Percentiles rank a stretch among this genome's conserved stretches.
phyloP scores from a whole-genome alignment of 2,888 invertebrate species.

The Quadriops clusia region DNA sequence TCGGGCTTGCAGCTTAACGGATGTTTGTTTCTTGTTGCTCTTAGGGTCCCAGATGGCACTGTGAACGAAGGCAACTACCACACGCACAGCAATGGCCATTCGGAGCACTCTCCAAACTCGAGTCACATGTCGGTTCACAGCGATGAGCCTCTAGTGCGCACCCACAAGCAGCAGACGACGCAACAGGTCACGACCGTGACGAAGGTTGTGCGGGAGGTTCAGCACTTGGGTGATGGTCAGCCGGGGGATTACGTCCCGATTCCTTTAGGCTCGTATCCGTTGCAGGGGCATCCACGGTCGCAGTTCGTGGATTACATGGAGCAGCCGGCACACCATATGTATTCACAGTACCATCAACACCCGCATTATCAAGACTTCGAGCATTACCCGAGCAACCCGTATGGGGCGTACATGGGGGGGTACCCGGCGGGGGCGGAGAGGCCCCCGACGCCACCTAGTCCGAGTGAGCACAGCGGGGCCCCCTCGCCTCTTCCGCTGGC shows the following conservation, averaged over 20 bases:
- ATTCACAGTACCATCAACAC: constrained; percentile 39
- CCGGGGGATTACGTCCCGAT: constrained; percentile 43
- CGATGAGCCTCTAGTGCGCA: constrained; percentile 45
- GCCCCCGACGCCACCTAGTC: constrained; percentile 43
- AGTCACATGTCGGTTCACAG: constrained; percentile 41
- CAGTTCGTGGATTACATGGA: constrained; percentile 41
- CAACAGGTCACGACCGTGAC: constrained; percentile 61
- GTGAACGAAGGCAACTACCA: constrained; percentile 29
- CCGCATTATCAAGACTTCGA: constrained; percentile 47
- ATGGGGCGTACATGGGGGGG: constrained; percentile 38
- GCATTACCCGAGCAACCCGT: constrained; percentile 41
- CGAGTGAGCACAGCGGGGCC: constrained; percentile 45
- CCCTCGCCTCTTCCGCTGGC: constrained; percentile 40
- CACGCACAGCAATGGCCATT: constrained; percentile 51
- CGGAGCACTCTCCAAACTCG: constrained; percentile 51
- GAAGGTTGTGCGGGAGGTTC: constrained; percentile 55
- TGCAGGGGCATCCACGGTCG: constrained; percentile 28
- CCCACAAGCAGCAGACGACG: constrained; percentile 55
- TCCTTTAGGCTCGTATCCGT: constrained; percentile 37
- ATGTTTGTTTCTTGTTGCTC: no score
- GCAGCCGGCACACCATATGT: constrained; percentile 37
- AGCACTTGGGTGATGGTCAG: constrained; percentile 44
- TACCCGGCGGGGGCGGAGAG: constrained; percentile 36
- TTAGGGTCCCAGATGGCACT: constrained; percentile 23
- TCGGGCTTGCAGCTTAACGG: no score